Evolutionary conservation across 2,888 invertebrate genomes (phyloP).

Genomic region (Tetranychus piercei): DNA sequence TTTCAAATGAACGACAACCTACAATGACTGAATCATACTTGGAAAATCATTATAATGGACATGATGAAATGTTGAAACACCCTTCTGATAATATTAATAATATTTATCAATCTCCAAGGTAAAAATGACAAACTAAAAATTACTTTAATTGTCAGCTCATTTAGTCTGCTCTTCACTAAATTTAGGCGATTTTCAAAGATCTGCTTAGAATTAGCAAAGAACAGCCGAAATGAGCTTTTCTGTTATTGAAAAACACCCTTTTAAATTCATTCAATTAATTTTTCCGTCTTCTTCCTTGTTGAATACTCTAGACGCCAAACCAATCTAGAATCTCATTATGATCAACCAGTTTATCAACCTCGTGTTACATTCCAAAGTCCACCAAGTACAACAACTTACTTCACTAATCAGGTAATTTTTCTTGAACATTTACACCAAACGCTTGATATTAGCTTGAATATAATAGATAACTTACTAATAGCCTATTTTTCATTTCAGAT

Average conservation of each 20-base stretch:
- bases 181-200: too few relatives aligned
- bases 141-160: not conserved
- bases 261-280: not conserved
- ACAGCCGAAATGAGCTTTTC: too few relatives aligned
- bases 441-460: too few relatives aligned
- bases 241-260: too few relatives aligned
- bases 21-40: not conserved
- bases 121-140: not conserved
- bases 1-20: not conserved
- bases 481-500: not conserved
- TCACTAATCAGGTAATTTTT: not conserved
- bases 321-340: not conserved
- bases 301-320: not conserved
- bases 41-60: constrained; percentile 2
- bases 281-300: not conserved
- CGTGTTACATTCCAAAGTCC: constrained; percentile 23
- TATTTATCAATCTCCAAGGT: constrained; percentile 2
- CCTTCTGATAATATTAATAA: not conserved
- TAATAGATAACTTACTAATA: not conserved
- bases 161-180: too few relatives aligned
- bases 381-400: constrained; percentile 22
- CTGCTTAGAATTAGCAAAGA: too few relatives aligned
- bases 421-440: not conserved
- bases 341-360: constrained; percentile 1
- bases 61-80: not conserved